A percentile compares a stretch with the other conserved stretches of the same genome.
These are phyloP conservation scores for Cuniculus paca DNA, from an alignment of 2,797 vertebrate species.

Conservation along the genomic window DNA sequence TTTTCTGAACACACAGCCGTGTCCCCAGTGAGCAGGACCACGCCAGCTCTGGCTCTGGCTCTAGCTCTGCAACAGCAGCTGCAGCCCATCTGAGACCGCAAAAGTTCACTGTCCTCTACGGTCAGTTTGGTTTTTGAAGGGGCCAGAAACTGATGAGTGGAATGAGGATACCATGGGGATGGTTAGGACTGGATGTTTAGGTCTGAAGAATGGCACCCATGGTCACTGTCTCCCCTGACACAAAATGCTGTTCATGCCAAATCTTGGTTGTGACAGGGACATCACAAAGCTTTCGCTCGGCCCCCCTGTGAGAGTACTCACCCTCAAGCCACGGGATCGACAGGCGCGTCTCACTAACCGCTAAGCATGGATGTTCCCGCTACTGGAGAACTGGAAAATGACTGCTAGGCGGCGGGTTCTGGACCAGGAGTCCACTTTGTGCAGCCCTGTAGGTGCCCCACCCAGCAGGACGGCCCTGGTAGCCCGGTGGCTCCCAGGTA, in stretches of 20 bases:
- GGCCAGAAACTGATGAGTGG: not conserved
- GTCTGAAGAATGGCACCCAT: not conserved
- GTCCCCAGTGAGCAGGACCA: not conserved
- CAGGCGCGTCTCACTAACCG: not conserved
- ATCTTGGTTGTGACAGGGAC: not conserved
- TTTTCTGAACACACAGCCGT: not conserved
- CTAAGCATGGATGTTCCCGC: not conserved
- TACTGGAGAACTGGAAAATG: not conserved
- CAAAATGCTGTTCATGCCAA: not conserved
- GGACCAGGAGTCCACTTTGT: not conserved
- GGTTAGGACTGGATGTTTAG: not conserved
- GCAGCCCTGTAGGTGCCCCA: rapidly evolving
- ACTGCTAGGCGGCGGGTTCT: too few species aligned
- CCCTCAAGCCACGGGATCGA: not conserved
- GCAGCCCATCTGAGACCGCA: not conserved
- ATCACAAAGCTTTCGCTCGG: not conserved
- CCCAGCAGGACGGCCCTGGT: not conserved
- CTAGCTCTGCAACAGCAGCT: not conserved
- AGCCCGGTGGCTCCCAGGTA: not conserved
- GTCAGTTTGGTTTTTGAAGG: not conserved
- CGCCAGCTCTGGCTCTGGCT: not conserved
- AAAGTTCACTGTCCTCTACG: not conserved
- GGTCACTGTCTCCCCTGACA: not conserved
- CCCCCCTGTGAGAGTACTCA: not conserved
- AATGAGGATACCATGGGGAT: not conserved